A percentile compares a stretch with the other conserved stretches of the same genome.
phyloP scores from a whole-genome alignment of 1,140 invertebrate genomes.

The Glossosoma conforme region DNA sequence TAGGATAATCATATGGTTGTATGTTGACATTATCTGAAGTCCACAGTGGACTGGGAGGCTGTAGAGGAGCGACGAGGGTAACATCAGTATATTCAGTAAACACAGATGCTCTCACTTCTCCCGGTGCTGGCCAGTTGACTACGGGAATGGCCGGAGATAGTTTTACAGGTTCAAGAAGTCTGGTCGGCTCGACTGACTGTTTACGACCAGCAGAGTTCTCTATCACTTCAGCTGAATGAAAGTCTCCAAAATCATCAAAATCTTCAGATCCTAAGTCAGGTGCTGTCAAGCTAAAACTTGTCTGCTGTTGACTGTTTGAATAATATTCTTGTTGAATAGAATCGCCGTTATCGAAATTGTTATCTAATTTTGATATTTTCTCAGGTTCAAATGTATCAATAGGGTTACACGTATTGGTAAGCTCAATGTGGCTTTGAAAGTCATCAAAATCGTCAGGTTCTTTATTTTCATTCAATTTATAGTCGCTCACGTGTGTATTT shows the following conservation, averaged over 20 bases:
- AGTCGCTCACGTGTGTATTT: slow-evolving; percentile 1
- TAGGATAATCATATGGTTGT: background rate
- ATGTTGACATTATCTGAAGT: background rate
- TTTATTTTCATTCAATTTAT: slow-evolving; percentile 27
- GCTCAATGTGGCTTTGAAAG: slow-evolving; percentile 35
- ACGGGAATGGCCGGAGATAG: slow-evolving; percentile 40
- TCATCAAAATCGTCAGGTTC: slow-evolving; percentile 47
- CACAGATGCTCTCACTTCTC: slow-evolving; percentile 41
- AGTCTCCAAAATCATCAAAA: slow-evolving; percentile 29
- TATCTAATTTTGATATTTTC: background rate
- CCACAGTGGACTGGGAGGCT: background rate
- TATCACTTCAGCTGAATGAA: slow-evolving; percentile 19
- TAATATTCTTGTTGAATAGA: too few relatives aligned
- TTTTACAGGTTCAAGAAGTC: slow-evolving; percentile 43
- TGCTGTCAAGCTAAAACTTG: too few relatives aligned
- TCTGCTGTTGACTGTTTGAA: too few relatives aligned
- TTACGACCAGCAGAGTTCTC: background rate
- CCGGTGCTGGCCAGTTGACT: slow-evolving; percentile 48
- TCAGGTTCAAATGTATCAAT: background rate
- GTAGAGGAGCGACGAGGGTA: slow-evolving; percentile 20
- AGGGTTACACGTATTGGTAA: background rate
- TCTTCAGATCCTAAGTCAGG: too few relatives aligned
- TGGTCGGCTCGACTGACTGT: slow-evolving; percentile 3
- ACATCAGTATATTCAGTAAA: slow-evolving; percentile 46
- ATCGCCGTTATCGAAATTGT: too few relatives aligned